These are phyloP conservation scores for Ptycholaimellus sp. DNA, from an alignment of 2,888 invertebrate species.

Conservation along the genomic window DNA sequence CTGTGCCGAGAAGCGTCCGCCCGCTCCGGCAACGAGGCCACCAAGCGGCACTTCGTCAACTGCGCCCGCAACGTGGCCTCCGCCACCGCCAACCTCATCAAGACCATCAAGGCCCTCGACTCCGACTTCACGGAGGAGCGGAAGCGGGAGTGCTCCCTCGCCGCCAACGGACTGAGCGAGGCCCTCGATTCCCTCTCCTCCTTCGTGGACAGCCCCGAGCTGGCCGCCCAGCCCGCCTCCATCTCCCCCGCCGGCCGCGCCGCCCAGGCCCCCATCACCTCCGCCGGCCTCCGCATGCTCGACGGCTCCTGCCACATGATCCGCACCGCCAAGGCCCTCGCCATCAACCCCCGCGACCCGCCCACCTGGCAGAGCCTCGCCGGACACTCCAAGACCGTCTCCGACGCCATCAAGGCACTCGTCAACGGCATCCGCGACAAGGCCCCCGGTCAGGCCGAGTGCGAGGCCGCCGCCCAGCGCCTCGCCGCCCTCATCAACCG, in stretches of 20 bases:
- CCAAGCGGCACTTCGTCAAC: slow-evolving; percentile 85
- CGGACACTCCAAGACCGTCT: slow-evolving; percentile 73
- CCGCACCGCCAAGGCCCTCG: slow-evolving; percentile 55
- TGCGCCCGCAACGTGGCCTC: slow-evolving; percentile 90
- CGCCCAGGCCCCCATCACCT: slow-evolving; percentile 63
- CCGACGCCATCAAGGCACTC: slow-evolving; percentile 77
- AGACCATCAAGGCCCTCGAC: slow-evolving; percentile 65
- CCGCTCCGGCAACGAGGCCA: slow-evolving; percentile 58
- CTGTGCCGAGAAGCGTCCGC: slow-evolving; percentile 76
- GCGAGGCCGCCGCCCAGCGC: slow-evolving; percentile 45
- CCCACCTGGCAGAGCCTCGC: slow-evolving; percentile 80
- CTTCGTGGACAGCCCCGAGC: slow-evolving; percentile 79
- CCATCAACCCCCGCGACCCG: slow-evolving; percentile 54
- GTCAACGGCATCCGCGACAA: slow-evolving; percentile 76
- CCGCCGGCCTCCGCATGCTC: slow-evolving; percentile 37
- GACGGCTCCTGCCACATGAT: slow-evolving; percentile 74
- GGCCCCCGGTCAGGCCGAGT: slow-evolving; percentile 80
- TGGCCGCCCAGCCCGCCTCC: slow-evolving; percentile 66
- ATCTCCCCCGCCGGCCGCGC: slow-evolving; percentile 50
- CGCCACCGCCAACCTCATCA: slow-evolving; percentile 72
- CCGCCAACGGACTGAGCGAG: slow-evolving; percentile 59
- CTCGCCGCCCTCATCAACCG: slow-evolving; percentile 27
- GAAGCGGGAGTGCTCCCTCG: slow-evolving; percentile 31
- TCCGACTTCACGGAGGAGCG: slow-evolving; percentile 41
- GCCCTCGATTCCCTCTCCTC: slow-evolving; percentile 72